These are phyloP conservation scores for Cynocephalus volans DNA, from an alignment of 2,113 vertebrate species.

Conservation along the genomic window DNA sequence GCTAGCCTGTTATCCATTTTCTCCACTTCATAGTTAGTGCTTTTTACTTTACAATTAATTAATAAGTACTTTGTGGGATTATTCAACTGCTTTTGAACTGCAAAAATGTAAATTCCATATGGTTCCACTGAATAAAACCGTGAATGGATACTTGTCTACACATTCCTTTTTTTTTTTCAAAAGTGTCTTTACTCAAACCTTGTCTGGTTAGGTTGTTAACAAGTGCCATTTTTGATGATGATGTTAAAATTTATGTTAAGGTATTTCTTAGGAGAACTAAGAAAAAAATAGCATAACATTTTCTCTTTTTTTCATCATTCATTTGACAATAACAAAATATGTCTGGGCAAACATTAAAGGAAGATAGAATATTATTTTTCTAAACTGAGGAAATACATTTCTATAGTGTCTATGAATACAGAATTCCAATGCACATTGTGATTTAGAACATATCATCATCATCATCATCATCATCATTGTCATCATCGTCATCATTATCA, in stretches of 20 bases:
- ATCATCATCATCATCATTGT: neutral
- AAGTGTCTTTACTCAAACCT: neutral
- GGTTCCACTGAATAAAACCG: neutral
- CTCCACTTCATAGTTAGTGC: neutral
- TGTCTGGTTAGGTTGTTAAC: neutral
- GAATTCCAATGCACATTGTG: neutral
- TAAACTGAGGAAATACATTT: neutral
- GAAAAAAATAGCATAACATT: slow-evolving; percentile 17
- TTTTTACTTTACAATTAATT: neutral
- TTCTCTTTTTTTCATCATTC: neutral
- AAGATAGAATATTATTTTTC: neutral
- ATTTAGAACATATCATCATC: neutral
- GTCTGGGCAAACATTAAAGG: neutral
- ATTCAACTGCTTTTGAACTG: neutral
- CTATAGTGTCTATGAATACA: neutral
- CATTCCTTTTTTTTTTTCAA: neutral
- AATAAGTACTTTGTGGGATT: neutral
- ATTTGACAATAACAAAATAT: neutral
- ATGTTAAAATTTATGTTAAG: neutral
- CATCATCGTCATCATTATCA: neutral
- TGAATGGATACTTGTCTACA: neutral
- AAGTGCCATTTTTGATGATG: neutral
- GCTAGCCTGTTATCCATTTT: neutral
- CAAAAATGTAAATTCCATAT: slow-evolving; percentile 2
- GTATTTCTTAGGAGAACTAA: neutral